Percentiles rank a stretch among this genome's conserved stretches.
These are phyloP conservation scores for Gari tellinella DNA, from an alignment of 2,888 invertebrate genomes.

Conservation along the genomic window DNA sequence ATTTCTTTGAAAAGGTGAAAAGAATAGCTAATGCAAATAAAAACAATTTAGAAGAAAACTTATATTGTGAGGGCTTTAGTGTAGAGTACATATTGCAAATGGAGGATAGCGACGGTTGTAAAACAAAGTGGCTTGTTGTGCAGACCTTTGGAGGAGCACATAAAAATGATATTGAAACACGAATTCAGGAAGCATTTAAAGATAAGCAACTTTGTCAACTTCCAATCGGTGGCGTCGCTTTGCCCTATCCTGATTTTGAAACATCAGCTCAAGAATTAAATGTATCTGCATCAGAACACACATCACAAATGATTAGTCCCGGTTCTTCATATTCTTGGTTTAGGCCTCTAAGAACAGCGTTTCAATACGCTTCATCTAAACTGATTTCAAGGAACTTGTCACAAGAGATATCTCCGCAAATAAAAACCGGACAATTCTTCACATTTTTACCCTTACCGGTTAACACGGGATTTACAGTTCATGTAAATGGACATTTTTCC, in stretches of 20 bases:
- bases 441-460: slow-evolving; percentile 75
- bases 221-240: slow-evolving; percentile 70
- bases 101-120: slow-evolving; percentile 1
- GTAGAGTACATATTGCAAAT: slow-evolving; percentile 26
- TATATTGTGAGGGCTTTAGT: slow-evolving; percentile 14
- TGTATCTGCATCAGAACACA: neutral
- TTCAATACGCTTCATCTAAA: no score
- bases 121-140: slow-evolving; percentile 65
- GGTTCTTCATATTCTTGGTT: no score
- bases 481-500: slow-evolving; percentile 75
- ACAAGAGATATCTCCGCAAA: neutral
- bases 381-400: no score
- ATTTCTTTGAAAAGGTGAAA: slow-evolving; percentile 29
- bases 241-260: slow-evolving; percentile 5
- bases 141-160: slow-evolving; percentile 68
- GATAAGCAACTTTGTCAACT: slow-evolving; percentile 61
- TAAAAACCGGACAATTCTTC: slow-evolving; percentile 47
- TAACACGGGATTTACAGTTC: slow-evolving; percentile 65
- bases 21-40: slow-evolving; percentile 2
- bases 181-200: slow-evolving; percentile 56
- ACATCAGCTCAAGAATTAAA: neutral
- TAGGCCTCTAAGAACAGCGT: no score
- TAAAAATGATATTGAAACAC: slow-evolving; percentile 29
- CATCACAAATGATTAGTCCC: no score
- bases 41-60: neutral